phyloP scores from a whole-genome alignment of 2,888 invertebrate species.

The Drosophila cracens region DNA sequence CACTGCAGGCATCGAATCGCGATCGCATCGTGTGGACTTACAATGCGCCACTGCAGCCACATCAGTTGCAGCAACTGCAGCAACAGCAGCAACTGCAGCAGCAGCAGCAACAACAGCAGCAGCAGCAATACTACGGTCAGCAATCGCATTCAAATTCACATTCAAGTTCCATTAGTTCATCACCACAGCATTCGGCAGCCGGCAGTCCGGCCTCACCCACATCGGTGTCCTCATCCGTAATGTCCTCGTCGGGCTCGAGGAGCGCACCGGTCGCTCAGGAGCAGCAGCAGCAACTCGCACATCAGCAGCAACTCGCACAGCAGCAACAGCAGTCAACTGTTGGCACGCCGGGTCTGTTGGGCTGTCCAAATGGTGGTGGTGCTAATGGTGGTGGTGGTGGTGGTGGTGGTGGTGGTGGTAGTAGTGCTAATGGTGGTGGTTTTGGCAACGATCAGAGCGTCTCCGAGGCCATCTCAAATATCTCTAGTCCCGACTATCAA shows the following conservation, averaged over 20 bases:
- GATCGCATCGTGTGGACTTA: conserved; percentile 95
- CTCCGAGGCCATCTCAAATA: conserved; percentile 94
- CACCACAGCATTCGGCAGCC: conserved; percentile 87
- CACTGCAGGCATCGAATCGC: conserved; percentile 82
- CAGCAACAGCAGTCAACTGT: conserved; percentile 50
- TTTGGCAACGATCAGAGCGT: conserved; percentile 91
- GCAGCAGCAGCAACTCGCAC: conserved; percentile 61
- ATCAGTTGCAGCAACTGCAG: conserved; percentile 81
- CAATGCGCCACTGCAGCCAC: conserved; percentile 90
- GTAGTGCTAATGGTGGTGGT: conserved; percentile 55
- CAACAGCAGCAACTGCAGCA: conserved; percentile 54
- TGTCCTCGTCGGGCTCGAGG: conserved; percentile 91
- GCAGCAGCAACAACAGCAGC: conserved; percentile 68
- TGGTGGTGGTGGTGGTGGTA: conserved; percentile 26
- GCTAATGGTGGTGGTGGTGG: conserved; percentile 47
- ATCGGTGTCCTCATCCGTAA: conserved; percentile 94
- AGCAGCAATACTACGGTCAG: conserved; percentile 73
- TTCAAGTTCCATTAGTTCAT: conserved; percentile 85
- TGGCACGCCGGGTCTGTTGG: conserved; percentile 80
- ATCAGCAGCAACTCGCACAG: conserved; percentile 32
- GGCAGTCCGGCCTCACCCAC: conserved; percentile 92
- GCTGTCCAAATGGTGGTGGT: conserved; percentile 77
- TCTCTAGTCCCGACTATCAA: conserved; percentile 95
- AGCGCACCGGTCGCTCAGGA: conserved; percentile 84
- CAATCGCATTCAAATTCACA: conserved; percentile 84